These are phyloP conservation scores for Lumbricus terrestris DNA, from an alignment of 2,888 invertebrate genomes.

Conservation along the genomic window DNA sequence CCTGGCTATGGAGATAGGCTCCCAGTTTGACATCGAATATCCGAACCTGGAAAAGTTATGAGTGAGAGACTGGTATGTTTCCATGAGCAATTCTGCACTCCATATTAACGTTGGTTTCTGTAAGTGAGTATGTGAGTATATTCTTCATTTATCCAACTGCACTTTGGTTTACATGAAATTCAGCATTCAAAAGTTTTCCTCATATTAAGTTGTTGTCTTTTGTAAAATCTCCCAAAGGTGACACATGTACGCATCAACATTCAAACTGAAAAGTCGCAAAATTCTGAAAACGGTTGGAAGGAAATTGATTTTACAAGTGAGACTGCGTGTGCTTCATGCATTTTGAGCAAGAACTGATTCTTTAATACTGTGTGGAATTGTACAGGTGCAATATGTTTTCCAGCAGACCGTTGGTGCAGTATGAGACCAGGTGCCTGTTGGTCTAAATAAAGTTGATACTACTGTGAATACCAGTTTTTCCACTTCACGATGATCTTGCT, in stretches of 20 bases:
- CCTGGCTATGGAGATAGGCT: not conserved
- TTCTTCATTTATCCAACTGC: too few relatives aligned
- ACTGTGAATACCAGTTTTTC: not conserved
- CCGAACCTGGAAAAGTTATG: not conserved
- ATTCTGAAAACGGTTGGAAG: not conserved
- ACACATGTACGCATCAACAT: not conserved
- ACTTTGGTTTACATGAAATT: too few relatives aligned
- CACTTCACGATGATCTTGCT: not conserved
- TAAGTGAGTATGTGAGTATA: too few relatives aligned
- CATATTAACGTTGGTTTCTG: not conserved
- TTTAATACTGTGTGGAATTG: not conserved
- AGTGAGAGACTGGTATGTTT: not conserved
- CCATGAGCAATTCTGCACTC: not conserved
- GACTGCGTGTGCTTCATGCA: not conserved
- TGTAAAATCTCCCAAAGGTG: not conserved
- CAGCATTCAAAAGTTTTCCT: too few relatives aligned
- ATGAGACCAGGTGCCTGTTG: not conserved
- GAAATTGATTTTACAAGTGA: not conserved
- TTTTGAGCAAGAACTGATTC: not conserved
- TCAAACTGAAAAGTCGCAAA: not conserved
- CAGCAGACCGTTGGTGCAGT: not conserved
- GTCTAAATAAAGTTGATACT: not conserved
- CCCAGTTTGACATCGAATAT: not conserved
- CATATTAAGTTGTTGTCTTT: too few relatives aligned
- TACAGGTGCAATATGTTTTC: not conserved